Evolutionary conservation across 2,888 invertebrate genomes (phyloP).

Genomic region (Oxyscelio sp.): DNA sequence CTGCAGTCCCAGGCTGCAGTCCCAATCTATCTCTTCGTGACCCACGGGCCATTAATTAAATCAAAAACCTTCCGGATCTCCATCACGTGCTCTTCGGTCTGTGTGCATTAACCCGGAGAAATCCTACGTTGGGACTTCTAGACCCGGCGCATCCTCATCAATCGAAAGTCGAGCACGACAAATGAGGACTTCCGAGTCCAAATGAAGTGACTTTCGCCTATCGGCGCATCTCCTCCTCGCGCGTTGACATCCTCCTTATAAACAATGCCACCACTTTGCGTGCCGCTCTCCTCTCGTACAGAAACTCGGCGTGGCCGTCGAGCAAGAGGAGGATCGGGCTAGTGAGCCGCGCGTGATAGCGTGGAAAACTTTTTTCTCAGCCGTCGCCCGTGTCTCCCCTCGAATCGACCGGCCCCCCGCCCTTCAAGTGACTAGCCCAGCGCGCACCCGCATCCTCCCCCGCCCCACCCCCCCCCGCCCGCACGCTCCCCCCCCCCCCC

Average conservation of each 20-base stretch:
- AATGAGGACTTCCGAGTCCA: conserved; percentile 41
- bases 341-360: conserved; percentile 78
- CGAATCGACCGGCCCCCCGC: too few relatives aligned
- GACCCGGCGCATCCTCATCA: conserved; percentile 9
- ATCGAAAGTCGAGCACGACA: conserved; percentile 62
- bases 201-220: conserved; percentile 61
- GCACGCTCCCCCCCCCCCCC: too few relatives aligned
- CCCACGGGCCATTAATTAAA: background rate
- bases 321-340: conserved; percentile 72
- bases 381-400: conserved; percentile 82
- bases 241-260: conserved; percentile 65
- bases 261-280: conserved; percentile 74
- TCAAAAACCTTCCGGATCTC: background rate
- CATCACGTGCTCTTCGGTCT: background rate
- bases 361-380: conserved; percentile 81
- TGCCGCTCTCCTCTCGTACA: conserved; percentile 61
- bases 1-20: too few relatives aligned
- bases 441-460: too few relatives aligned
- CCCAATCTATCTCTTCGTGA: background rate
- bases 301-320: conserved; percentile 62
- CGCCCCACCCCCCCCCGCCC: too few relatives aligned
- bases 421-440: too few relatives aligned
- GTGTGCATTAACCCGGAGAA: conserved; percentile 24
- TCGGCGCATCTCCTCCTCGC: conserved; percentile 62
- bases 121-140: background rate